phyloP scores from a whole-genome alignment of 1,140 invertebrate genomes.

The Sarcophaga peregrina region DNA sequence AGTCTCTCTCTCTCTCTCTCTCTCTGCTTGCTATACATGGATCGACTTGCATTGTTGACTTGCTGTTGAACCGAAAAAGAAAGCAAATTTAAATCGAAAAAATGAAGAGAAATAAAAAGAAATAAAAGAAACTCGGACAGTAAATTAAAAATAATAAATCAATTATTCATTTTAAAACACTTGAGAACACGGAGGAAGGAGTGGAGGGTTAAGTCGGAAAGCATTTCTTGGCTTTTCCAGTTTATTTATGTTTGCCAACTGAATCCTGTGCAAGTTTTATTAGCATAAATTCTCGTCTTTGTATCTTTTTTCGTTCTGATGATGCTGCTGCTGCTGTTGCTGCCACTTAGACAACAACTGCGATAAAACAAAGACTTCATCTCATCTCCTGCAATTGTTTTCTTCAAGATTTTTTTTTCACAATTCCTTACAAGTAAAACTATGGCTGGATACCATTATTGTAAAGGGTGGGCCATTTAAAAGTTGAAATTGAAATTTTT shows the following conservation, averaged over 20 bases:
- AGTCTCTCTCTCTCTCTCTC: no score
- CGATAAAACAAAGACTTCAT: not conserved
- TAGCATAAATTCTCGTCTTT: not conserved
- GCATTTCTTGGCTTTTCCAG: no score
- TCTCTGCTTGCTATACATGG: no score
- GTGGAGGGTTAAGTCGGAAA: no score
- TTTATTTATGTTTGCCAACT: not conserved
- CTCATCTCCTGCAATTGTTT: not conserved
- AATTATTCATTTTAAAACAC: conserved; percentile 14
- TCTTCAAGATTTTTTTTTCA: conserved; percentile 3
- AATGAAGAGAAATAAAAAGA: not conserved
- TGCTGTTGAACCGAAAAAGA: no score
- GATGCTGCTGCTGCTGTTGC: no score
- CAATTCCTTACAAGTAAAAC: not conserved
- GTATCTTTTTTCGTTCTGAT: no score
- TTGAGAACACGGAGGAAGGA: no score
- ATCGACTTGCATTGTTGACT: no score
- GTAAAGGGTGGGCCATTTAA: no score
- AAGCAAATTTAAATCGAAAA: not conserved
- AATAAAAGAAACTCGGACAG: not conserved
- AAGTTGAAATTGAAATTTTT: no score
- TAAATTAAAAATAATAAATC: conserved; percentile 6
- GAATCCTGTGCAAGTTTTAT: not conserved
- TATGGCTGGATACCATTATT: not conserved
- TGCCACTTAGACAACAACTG: no score